Evolutionary conservation across 1,140 invertebrate genomes (phyloP).

Genomic region (Cheumatopsyche charites): DNA sequence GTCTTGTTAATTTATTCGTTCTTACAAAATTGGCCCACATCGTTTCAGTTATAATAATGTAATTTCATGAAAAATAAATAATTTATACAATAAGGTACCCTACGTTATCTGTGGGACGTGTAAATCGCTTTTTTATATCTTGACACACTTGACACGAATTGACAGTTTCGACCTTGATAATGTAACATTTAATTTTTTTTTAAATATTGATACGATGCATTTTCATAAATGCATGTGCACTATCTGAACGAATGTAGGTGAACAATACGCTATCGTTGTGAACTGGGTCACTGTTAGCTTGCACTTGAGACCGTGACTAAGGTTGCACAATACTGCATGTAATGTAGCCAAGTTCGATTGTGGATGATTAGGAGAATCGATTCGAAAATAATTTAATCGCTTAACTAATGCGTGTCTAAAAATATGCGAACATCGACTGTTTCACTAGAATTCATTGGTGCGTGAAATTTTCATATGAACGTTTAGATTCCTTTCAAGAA

Average conservation of each 20-base stretch:
- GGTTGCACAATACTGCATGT: neutral
- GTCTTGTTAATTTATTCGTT: constrained; percentile 1
- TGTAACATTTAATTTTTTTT: constrained; percentile 5
- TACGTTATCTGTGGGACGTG: neutral
- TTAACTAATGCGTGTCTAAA: neutral
- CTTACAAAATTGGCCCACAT: constrained; percentile 19
- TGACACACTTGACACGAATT: constrained; percentile 17
- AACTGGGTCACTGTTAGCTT: constrained; percentile 14
- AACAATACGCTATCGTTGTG: neutral
- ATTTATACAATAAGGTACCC: neutral
- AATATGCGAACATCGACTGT: neutral
- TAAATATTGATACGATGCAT: neutral
- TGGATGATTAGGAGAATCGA: neutral
- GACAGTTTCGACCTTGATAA: neutral
- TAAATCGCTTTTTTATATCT: constrained; percentile 8
- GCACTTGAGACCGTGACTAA: constrained; percentile 1
- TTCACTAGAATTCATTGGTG: too few relatives aligned
- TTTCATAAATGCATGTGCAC: constrained; percentile 4
- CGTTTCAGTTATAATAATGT: neutral
- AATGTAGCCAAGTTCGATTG: neutral
- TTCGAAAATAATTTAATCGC: neutral
- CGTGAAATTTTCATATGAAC: too few relatives aligned
- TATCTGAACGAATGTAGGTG: constrained; percentile 8
- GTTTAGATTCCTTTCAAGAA: too few relatives aligned
- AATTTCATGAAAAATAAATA: neutral